These are phyloP conservation scores for Diplazon laetatorius DNA, from an alignment of 2,888 invertebrate genomes.

Conservation along the genomic window DNA sequence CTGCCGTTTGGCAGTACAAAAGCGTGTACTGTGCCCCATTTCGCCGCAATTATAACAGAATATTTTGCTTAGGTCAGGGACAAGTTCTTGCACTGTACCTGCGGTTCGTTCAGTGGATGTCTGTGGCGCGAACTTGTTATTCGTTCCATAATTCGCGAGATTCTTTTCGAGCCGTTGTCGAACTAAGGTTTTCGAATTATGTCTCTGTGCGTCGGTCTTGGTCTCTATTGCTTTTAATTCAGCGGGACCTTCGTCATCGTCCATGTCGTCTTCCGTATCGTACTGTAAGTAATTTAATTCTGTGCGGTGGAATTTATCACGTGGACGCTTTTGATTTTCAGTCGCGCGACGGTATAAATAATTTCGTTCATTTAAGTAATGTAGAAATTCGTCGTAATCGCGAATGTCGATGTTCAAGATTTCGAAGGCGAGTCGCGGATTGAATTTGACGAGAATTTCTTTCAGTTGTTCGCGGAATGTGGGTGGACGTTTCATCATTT, in stretches of 20 bases:
- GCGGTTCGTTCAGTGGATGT: neutral
- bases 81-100: neutral
- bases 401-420: neutral
- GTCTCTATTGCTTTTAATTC: constrained; percentile 15
- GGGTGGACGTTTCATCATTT: constrained; percentile 52
- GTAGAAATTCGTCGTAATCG: constrained; percentile 2
- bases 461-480: constrained; percentile 50
- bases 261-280: neutral
- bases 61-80: constrained; percentile 33
- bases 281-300: constrained; percentile 16
- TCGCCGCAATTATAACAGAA: constrained; percentile 13
- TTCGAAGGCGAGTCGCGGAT: constrained; percentile 9
- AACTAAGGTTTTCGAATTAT: constrained; percentile 41
- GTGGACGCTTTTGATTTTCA: constrained; percentile 20
- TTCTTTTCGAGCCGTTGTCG: constrained; percentile 50
- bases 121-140: neutral
- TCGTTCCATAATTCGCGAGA: constrained; percentile 40
- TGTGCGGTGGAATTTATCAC: constrained; percentile 9
- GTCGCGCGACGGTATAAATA: constrained; percentile 40
- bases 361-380: constrained; percentile 41
- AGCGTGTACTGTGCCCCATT: constrained; percentile 41
- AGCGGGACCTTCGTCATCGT: constrained; percentile 13
- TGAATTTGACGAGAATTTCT: constrained; percentile 17
- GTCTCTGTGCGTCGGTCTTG: neutral
- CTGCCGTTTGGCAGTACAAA: constrained; percentile 37